These are phyloP conservation scores for Limosa lapponica DNA, from an alignment of 2,797 vertebrate species.

Conservation along the genomic window DNA sequence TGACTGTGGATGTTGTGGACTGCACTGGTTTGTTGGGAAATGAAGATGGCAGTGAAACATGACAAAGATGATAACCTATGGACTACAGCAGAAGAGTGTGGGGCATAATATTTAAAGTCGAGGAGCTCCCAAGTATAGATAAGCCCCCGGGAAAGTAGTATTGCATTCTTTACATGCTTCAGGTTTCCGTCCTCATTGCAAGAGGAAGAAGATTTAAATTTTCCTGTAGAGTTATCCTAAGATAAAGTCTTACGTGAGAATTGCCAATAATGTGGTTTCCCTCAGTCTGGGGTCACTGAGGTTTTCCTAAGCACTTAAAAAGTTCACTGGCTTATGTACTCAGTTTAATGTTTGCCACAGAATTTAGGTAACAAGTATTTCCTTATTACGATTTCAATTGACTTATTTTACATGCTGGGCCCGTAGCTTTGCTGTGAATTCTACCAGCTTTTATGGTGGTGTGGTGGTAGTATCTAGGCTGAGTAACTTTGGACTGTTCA, in stretches of 20 bases:
- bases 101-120: neutral
- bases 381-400: neutral
- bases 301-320: neutral
- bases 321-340: neutral
- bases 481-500: neutral
- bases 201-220: neutral
- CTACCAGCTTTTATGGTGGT: neutral
- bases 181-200: neutral
- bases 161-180: neutral
- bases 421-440: neutral
- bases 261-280: neutral
- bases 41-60: neutral
- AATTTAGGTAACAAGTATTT: neutral
- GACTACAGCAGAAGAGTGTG: neutral
- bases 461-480: neutral
- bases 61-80: neutral
- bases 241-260: neutral
- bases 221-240: neutral
- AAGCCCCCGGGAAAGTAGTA: neutral
- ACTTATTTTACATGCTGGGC: neutral
- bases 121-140: neutral
- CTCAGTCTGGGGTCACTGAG: neutral
- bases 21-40: neutral
- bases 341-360: neutral
- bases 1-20: neutral